phyloP scores from a whole-genome alignment of 2,797 vertebrate species.

The Mus caroli region DNA sequence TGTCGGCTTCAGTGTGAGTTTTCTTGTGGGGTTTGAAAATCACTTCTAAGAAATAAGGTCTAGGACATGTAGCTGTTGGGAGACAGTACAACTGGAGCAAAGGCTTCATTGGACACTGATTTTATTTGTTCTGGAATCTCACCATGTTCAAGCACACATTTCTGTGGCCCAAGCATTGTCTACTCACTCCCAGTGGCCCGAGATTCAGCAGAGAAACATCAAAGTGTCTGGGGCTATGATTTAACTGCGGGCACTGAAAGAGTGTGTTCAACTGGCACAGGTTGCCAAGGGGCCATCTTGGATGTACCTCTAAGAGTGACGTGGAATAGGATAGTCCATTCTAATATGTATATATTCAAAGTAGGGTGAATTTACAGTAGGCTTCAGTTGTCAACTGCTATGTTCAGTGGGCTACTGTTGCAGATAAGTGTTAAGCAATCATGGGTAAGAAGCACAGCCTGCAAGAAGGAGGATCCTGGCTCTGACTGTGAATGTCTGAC shows the following conservation, averaged over 20 bases:
- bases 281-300: background rate
- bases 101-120: background rate
- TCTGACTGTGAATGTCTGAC: background rate
- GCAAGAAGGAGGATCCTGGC: background rate
- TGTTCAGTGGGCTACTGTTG: rapidly evolving
- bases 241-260: background rate
- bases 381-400: background rate
- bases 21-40: conserved; percentile 65
- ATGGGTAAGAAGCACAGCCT: background rate
- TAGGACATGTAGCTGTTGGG: background rate
- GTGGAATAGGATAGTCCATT: background rate
- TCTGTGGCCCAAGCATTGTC: background rate
- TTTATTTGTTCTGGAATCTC: conserved; percentile 35
- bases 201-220: background rate
- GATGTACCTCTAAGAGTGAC: background rate
- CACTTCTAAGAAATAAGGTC: background rate
- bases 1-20: conserved; percentile 16
- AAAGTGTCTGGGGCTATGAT: background rate
- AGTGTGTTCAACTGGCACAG: background rate
- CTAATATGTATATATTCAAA: background rate
- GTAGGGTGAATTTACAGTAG: background rate
- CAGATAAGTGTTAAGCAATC: background rate
- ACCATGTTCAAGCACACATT: background rate
- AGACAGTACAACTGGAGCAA: conserved; percentile 31
- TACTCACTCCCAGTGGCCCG: background rate